phyloP scores from a whole-genome alignment of 2,113 vertebrate genomes.

The Notothenia coriiceps region DNA sequence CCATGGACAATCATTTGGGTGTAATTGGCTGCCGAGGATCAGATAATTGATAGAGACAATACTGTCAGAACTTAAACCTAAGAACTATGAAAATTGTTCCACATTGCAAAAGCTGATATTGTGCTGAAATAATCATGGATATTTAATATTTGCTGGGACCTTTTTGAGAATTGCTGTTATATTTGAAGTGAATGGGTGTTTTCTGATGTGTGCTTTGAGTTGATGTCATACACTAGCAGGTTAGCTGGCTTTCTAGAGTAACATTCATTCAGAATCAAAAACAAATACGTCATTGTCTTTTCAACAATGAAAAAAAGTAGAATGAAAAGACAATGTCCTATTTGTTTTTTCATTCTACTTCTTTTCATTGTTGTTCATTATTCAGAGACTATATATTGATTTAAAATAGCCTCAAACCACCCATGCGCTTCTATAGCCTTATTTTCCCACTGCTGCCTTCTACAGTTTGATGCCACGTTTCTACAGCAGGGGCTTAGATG shows the following conservation, averaged over 20 bases:
- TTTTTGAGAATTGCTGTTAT: not conserved
- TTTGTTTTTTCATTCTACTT: not conserved
- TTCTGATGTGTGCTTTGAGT: conserved; percentile 25
- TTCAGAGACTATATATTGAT: not conserved
- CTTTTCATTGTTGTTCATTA: not conserved
- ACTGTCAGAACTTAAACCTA: not conserved
- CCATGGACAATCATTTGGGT: not conserved
- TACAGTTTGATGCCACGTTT: conserved; percentile 12
- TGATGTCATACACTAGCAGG: not conserved
- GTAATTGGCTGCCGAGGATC: not conserved
- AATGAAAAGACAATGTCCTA: too few species aligned
- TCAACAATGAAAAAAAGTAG: too few species aligned
- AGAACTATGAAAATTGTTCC: not conserved
- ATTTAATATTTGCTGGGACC: not conserved
- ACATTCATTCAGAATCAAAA: too few species aligned
- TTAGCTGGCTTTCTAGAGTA: too few species aligned
- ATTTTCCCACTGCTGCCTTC: conserved; percentile 3
- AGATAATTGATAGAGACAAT: not conserved
- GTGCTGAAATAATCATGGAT: not conserved
- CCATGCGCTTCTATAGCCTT: not conserved
- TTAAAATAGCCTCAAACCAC: not conserved
- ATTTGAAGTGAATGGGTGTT: conserved; percentile 10
- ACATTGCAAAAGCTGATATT: not conserved
- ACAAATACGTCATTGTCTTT: too few species aligned
- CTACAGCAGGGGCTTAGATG: conserved; percentile 19